Evolutionary conservation across 2,797 vertebrate species (phyloP).

Genomic region (Etheostoma perlongum): DNA sequence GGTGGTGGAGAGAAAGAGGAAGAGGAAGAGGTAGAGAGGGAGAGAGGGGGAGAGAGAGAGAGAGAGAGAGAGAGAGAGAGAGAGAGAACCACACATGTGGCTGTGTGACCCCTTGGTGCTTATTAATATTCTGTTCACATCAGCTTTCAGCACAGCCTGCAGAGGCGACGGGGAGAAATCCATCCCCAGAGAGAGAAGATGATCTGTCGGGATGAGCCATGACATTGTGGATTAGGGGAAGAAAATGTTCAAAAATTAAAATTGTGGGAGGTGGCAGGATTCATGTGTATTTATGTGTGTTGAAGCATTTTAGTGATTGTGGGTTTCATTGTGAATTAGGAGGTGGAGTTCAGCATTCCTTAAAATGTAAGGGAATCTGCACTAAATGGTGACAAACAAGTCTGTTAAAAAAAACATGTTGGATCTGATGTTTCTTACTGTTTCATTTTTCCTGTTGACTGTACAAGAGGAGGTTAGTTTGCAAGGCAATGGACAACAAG

Average conservation of each 20-base stretch:
- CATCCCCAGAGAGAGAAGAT: constrained; percentile 10
- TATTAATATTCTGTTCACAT: constrained; percentile 75
- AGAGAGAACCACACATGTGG: constrained; percentile 28
- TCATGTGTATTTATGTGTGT: not conserved
- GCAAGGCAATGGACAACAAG: not conserved
- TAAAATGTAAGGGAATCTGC: not conserved
- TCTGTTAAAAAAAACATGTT: not conserved
- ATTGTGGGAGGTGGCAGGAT: constrained; percentile 6
- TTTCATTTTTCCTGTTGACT: constrained; percentile 10
- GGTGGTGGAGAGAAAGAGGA: not conserved
- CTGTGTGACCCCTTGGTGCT: constrained; percentile 54
- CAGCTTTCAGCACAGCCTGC: constrained; percentile 56
- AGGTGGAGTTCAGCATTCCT: not conserved
- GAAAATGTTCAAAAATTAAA: constrained; percentile 30
- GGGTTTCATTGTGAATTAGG: constrained; percentile 6
- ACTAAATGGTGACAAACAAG: not conserved
- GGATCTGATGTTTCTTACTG: constrained; percentile 1
- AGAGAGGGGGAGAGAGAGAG: constrained; percentile 11
- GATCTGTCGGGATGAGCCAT: constrained; percentile 33
- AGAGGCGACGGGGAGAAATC: constrained; percentile 46
- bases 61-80: not conserved
- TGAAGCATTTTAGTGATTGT: not conserved
- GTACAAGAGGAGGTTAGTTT: not conserved
- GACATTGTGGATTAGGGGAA: constrained; percentile 22
- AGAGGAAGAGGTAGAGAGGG: not conserved